Percentiles rank a stretch among this genome's conserved stretches.
Conservation (phyloP, 2,113 vertebrate genomes). For the Mobula birostris region DNA sequence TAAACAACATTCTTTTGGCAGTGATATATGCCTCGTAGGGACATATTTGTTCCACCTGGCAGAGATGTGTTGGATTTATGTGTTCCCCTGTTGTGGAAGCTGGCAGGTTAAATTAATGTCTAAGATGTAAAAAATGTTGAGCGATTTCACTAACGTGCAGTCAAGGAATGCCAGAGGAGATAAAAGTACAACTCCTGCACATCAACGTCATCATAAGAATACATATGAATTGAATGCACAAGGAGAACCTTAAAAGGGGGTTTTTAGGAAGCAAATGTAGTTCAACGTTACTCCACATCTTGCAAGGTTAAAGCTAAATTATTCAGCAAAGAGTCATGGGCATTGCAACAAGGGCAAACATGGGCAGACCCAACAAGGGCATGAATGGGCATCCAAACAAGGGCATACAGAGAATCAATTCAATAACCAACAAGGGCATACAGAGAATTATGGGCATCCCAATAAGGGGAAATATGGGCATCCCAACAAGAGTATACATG, state of each 20-base stretch:
- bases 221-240: not conserved
- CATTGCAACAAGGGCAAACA: not conserved
- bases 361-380: too few relatives aligned
- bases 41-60: not conserved
- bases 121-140: not conserved
- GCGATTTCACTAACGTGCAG: not conserved
- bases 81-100: not conserved
- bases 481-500: too few relatives aligned
- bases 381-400: too few relatives aligned
- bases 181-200: not conserved
- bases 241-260: not conserved
- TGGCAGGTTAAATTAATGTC: conserved; percentile 17
- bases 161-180: not conserved
- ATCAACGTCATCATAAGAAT: not conserved
- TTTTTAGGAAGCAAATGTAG: not conserved
- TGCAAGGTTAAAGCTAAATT: not conserved
- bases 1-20: not conserved
- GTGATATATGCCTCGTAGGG: not conserved
- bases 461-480: too few relatives aligned
- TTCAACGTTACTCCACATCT: not conserved
- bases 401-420: too few relatives aligned
- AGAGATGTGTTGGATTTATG: not conserved
- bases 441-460: too few relatives aligned
- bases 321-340: not conserved
- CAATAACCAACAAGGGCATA: too few relatives aligned